Evolutionary conservation across 2,113 vertebrate species (phyloP), one percentile per base, ranked within the genome.

Genomic region (Hippocampus barbouri): DNA sequence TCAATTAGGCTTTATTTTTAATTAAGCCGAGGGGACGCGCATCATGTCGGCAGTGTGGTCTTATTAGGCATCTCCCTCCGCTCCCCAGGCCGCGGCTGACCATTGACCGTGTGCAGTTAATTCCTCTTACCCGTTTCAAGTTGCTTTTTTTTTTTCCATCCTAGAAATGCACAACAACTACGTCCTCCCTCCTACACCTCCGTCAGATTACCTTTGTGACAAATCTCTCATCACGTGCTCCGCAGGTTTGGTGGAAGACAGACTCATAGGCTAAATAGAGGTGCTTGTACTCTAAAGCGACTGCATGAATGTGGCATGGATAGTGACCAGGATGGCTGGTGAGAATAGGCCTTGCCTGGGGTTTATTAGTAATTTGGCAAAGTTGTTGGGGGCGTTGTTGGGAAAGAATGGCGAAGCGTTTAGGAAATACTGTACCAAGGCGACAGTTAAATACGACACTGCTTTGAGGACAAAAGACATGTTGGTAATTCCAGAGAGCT

Each of bases 401-500:
- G 34, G 34, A 38, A 38, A 38, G 34, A 6, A 38, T 38, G 34
- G 34, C 68, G 68, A 77, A 85, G 72, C 61, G 34, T 72, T 38
- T 76, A 57, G 65, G 71, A 71, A 69, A 79, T 73, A 25, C 25
- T 25, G 25, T 25, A 77, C 69, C 71, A 75, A 74, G 74, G 82
- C 34, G 65, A 80, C 74, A 83, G 79, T 75, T 76, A 77, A 81
- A 65, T 25, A 45, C 16, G 12, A 65, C n/a, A 87, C 84, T 77
- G 76, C 86, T 81, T 85, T 71, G 82, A 74, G 70, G 71, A 89
- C 76, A 80, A 86, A 86, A 84, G 80, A 69, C 70, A 85, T 87
- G 78, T 89, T 84, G 86, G 75, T 85, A 89, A 91, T 91, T 72
- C 71, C 69, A 71, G 61, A 74, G 78, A 78, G 62, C 76, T 78